phyloP scores from a whole-genome alignment of 2,797 vertebrate genomes.

The Acridotheres tristis region DNA sequence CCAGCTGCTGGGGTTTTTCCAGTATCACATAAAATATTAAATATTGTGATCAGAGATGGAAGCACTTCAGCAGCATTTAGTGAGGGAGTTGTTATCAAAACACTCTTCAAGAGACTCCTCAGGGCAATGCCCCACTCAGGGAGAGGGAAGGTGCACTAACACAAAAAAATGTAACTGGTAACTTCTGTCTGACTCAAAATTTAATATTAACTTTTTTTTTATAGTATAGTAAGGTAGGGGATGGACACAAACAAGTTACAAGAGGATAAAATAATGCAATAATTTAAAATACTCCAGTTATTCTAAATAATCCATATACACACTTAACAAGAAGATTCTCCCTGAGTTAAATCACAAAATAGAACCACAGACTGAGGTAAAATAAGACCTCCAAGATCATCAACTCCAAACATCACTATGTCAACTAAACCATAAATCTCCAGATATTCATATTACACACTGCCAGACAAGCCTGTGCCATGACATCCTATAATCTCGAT shows the following conservation, averaged over 20 bases:
- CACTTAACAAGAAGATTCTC: not conserved
- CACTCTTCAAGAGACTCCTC: not conserved
- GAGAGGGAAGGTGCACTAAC: not conserved
- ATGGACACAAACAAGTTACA: not conserved
- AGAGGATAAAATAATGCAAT: not conserved
- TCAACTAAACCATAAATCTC: not conserved
- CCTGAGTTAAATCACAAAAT: not conserved
- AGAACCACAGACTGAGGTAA: not conserved
- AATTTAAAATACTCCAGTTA: not conserved
- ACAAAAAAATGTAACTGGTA: not conserved
- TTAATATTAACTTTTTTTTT: not conserved
- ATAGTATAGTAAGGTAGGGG: not conserved
- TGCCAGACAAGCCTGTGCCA: not conserved
- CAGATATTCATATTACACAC: not conserved
- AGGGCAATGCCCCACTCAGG: not conserved
- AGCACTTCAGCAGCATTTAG: not conserved
- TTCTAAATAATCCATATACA: not conserved
- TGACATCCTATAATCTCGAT: not conserved
- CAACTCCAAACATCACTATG: not conserved
- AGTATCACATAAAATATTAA: not conserved
- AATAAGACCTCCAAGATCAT: not conserved
- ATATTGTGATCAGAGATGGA: not conserved
- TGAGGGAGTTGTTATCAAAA: not conserved
- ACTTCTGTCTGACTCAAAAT: not conserved
- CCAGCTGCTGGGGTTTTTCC: not conserved